Evolutionary conservation across 1,140 invertebrate species (phyloP).

Genomic region (Triops longicaudatus): DNA sequence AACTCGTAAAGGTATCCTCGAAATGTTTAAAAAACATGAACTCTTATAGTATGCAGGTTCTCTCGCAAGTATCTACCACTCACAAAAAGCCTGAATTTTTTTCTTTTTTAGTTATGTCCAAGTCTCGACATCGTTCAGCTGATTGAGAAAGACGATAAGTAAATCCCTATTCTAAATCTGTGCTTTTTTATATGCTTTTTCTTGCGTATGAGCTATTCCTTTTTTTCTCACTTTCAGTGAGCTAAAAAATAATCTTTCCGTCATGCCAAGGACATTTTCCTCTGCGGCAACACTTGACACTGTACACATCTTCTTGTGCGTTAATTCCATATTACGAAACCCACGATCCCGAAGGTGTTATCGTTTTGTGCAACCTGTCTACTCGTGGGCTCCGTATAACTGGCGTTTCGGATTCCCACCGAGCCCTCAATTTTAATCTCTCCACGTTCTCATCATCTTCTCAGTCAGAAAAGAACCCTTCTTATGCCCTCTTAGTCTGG

Average conservation of each 20-base stretch:
- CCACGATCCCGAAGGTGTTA: not conserved
- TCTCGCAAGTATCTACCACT: no score
- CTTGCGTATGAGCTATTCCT: no score
- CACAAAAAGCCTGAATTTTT: no score
- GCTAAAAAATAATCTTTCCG: no score
- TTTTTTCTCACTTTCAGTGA: no score
- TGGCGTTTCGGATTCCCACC: not conserved
- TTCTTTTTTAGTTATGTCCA: no score
- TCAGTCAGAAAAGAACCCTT: not conserved
- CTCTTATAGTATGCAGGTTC: not conserved
- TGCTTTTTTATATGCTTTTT: no score
- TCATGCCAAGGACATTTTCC: no score
- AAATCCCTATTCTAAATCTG: no score
- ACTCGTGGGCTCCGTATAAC: not conserved
- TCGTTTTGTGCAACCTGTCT: not conserved
- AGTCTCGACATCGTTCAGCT: no score
- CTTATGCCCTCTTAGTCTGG: not conserved
- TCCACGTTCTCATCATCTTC: not conserved
- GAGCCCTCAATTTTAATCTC: not conserved
- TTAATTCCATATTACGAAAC: not conserved
- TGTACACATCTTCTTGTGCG: not conserved
- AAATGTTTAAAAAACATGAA: not conserved
- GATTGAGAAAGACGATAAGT: no score
- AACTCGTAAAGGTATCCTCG: not conserved
- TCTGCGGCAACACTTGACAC: not conserved